A percentile compares a stretch with the other conserved stretches of the same genome.
These are phyloP conservation scores for Elgonia sp. DNA, from an alignment of 2,888 invertebrate genomes.

Conservation along the genomic window DNA sequence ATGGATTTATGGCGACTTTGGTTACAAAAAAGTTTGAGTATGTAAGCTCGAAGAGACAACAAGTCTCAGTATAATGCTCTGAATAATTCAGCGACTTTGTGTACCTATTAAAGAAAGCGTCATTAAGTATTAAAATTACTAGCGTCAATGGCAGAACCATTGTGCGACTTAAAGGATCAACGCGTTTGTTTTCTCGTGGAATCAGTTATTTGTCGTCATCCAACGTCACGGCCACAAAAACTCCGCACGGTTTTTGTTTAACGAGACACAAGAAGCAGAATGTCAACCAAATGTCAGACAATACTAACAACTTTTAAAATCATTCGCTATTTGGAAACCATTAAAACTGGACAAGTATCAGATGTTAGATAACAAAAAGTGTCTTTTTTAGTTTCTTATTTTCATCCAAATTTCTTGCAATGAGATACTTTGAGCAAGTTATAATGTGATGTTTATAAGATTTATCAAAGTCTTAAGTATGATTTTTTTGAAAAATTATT, in stretches of 20 bases:
- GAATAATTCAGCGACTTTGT: constrained; percentile 49
- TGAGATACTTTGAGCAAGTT: too few species aligned
- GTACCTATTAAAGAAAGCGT: constrained; percentile 15
- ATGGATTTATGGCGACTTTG: constrained; percentile 34
- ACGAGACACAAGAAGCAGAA: neutral
- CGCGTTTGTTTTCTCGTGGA: constrained; percentile 21
- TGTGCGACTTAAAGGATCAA: constrained; percentile 21
- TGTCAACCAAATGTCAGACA: too few species aligned
- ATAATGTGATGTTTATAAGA: too few species aligned
- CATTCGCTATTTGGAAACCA: neutral
- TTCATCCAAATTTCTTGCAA: too few species aligned
- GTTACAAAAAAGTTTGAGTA: constrained; percentile 36
- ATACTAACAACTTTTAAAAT: too few species aligned
- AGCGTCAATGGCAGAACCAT: constrained; percentile 31
- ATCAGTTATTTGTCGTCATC: constrained; percentile 19
- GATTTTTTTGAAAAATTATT: too few species aligned
- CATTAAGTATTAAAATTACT: constrained; percentile 38
- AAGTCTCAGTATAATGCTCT: constrained; percentile 48
- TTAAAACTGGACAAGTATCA: neutral
- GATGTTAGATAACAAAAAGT: too few species aligned
- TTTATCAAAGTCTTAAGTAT: too few species aligned
- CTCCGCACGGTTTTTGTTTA: neutral
- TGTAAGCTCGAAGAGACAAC: constrained; percentile 42
- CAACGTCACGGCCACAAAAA: constrained; percentile 13
- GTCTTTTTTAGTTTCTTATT: too few species aligned